Evolutionary conservation across 1,140 invertebrate genomes (phyloP).

Genomic region (Dreissena polymorpha): DNA sequence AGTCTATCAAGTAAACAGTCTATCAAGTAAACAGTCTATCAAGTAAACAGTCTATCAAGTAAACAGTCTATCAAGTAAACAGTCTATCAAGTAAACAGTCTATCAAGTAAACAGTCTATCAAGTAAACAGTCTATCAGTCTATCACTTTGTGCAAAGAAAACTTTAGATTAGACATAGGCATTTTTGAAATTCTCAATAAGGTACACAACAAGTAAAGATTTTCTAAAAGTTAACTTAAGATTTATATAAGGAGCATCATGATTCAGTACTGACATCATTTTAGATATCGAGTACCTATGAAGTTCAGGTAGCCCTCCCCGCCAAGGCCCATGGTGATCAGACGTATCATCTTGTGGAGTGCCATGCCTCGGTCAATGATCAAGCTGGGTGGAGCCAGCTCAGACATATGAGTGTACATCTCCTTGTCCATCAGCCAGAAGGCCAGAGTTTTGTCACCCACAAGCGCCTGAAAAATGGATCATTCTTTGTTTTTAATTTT

Average conservation of each 20-base stretch:
- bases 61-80: too few relatives aligned
- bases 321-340: constrained; percentile 95
- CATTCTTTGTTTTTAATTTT: too few relatives aligned
- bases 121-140: too few relatives aligned
- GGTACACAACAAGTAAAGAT: background rate
- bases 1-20: too few relatives aligned
- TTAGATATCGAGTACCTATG: constrained; percentile 85
- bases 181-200: too few relatives aligned
- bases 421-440: constrained; percentile 99
- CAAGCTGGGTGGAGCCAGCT: constrained; percentile 83
- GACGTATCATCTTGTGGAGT: constrained; percentile 97
- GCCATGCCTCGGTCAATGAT: constrained; percentile 96
- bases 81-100: too few relatives aligned
- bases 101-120: too few relatives aligned
- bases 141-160: too few relatives aligned
- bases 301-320: constrained; percentile 99
- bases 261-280: background rate
- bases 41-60: too few relatives aligned
- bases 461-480: constrained; percentile 85
- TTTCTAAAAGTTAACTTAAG: background rate
- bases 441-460: constrained; percentile 99
- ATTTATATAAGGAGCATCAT: background rate
- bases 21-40: too few relatives aligned
- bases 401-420: constrained; percentile 98
- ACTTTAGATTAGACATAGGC: too few relatives aligned